A percentile compares a stretch with the other conserved stretches of the same genome.
Evolutionary conservation across 2,113 vertebrate species (phyloP).

Genomic region (Oncorhynchus mykiss): DNA sequence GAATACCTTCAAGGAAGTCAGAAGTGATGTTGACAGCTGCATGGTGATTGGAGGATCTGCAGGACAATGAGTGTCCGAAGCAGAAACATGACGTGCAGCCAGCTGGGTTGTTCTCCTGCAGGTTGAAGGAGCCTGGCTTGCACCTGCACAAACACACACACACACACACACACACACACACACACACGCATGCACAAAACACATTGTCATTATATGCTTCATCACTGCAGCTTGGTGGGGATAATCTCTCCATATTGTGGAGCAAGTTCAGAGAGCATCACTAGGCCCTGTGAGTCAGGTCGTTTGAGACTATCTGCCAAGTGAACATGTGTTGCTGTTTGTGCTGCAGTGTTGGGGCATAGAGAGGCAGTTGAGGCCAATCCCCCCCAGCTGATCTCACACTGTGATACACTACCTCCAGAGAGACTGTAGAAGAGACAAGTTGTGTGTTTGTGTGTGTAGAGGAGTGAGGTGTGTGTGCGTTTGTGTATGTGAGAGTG

Average conservation of each 20-base stretch:
- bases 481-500: too few relatives aligned
- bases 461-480: too few relatives aligned
- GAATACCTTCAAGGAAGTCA: constrained; percentile 81
- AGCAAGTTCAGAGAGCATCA: constrained; percentile 4
- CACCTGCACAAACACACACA: constrained; percentile 72
- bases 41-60: constrained; percentile 67
- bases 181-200: background rate
- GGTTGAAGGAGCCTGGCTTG: constrained; percentile 84
- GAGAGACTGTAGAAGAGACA: background rate
- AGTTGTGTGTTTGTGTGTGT: too few relatives aligned
- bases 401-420: constrained; percentile 28
- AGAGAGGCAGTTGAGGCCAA: background rate
- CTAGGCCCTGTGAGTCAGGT: background rate
- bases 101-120: constrained; percentile 71
- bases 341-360: background rate
- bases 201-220: background rate
- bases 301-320: background rate
- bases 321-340: constrained; percentile 8
- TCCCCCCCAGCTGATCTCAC: constrained; percentile 16
- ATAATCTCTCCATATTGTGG: constrained; percentile 27
- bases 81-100: constrained; percentile 92
- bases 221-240: constrained; percentile 4
- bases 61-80: constrained; percentile 86
- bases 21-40: constrained; percentile 70
- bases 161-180: background rate